Evolutionary conservation across 92 coral and sea anemone genomes (phyloP).

Genomic region (Zoanthus gigantus): DNA sequence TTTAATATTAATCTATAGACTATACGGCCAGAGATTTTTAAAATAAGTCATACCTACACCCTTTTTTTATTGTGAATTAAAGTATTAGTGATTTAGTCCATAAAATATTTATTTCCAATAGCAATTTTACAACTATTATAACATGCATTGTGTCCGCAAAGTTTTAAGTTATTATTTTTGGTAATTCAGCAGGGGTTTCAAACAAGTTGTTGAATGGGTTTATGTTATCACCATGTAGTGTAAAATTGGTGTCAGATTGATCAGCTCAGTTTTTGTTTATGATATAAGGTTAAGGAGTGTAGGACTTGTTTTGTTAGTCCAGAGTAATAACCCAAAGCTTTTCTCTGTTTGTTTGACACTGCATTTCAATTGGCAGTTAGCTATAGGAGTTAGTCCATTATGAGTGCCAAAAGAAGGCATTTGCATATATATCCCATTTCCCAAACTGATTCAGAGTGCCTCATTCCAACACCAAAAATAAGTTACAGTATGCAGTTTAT

Average conservation of each 20-base stretch:
- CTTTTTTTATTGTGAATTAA: background rate
- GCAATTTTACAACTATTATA: background rate
- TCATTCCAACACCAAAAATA: background rate
- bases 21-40: background rate
- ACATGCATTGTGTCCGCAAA: background rate
- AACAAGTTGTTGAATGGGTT: constrained; percentile 1
- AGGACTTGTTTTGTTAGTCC: constrained; percentile 5
- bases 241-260: background rate
- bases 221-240: constrained; percentile 1
- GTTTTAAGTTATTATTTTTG: background rate
- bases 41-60: background rate
- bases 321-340: background rate
- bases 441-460: constrained; percentile 6
- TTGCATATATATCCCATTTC: constrained; percentile 2
- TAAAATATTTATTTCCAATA: background rate
- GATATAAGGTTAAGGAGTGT: constrained; percentile 1
- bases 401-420: background rate
- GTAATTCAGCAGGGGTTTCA: constrained; percentile 1
- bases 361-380: background rate
- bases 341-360: constrained; percentile 1
- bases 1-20: background rate
- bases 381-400: constrained; percentile 1
- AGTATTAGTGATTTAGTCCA: background rate
- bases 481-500: background rate
- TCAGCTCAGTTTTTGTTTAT: background rate